Evolutionary conservation across 1,140 invertebrate species (phyloP), one percentile per base, ranked within the genome.

Genomic region (Liolophura sinensis): DNA sequence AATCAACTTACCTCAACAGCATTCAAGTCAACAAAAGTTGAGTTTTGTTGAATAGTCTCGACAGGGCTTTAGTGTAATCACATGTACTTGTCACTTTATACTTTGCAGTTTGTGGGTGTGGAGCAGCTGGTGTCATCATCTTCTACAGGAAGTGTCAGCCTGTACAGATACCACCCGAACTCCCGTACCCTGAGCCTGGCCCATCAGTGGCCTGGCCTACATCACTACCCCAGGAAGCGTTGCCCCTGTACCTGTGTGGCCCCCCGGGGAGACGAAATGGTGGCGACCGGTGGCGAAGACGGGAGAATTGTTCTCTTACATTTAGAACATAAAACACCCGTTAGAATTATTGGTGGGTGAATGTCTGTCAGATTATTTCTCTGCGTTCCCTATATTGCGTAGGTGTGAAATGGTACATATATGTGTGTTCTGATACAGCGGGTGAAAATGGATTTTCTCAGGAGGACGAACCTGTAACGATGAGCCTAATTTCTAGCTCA

Each of bases 201-300:
- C 0, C 67, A 73, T 16, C 62, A 68, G 22, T 91, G 89, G 89
- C 86, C 90, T 25, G 85, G 86, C 25, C 76, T 93, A 60, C 92
- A 84, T 63, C 55, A 69, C 49, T 64, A 70, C 64, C 24, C 51
- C 18, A 51, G 55, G 47, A 59, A 65, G 5, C 27, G 49, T 20
- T 76, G 74, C 60, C 73, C 82, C 4, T 80, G 78, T 66, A 85
- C 83, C 0, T 78, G 76, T 68, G 20, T 84, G 20, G 75, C 78
- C 3, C 63, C 70, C 1, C 72, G 76, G 56, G 78, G 73, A 14
- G 73, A 83, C 15, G 78, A 83, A 49, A 60, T 80, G 54, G 58
- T 81, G n/a, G 76, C 78, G 7, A 91, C 90, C 22, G 88, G 92
- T 15, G 93, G 93, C 11, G 93, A 95, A 85, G 93, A 95, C 86